A percentile compares a stretch with the other conserved stretches of the same genome.
Evolutionary conservation across 2,113 vertebrate species (phyloP).

Genomic region (Oenanthe melanoleuca): DNA sequence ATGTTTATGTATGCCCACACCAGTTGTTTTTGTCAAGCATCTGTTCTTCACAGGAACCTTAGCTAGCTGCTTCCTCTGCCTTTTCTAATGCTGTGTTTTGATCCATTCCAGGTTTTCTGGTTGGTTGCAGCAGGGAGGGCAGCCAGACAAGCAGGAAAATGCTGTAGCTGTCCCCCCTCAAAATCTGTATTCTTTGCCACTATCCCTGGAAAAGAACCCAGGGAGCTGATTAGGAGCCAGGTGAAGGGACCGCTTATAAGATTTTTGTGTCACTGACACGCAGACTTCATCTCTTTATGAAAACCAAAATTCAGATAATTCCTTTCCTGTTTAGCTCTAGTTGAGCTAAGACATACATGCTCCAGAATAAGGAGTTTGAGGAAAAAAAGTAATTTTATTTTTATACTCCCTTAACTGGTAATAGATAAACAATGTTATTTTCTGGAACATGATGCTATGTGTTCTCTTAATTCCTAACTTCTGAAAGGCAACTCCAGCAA

Average conservation of each 20-base stretch:
- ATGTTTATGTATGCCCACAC: not conserved
- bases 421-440: not conserved
- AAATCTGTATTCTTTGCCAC: not conserved
- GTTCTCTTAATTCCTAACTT: not conserved
- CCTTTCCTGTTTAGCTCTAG: not conserved
- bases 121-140: not conserved
- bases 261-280: not conserved
- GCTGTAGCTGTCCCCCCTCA: not conserved
- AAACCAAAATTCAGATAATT: not conserved
- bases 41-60: not conserved
- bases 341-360: not conserved
- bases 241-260: not conserved
- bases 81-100: not conserved
- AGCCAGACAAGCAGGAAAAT: not conserved
- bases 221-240: not conserved
- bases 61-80: not conserved
- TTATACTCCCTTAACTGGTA: not conserved
- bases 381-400: not conserved
- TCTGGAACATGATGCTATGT: not conserved
- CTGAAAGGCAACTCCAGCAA: not conserved
- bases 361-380: not conserved
- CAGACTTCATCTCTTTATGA: not conserved
- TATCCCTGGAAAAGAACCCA: not conserved
- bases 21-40: constrained; percentile 10
- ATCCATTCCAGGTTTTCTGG: not conserved